Evolutionary conservation across 2,888 invertebrate species (phyloP).

Genomic region (Serrognathus titanus): DNA sequence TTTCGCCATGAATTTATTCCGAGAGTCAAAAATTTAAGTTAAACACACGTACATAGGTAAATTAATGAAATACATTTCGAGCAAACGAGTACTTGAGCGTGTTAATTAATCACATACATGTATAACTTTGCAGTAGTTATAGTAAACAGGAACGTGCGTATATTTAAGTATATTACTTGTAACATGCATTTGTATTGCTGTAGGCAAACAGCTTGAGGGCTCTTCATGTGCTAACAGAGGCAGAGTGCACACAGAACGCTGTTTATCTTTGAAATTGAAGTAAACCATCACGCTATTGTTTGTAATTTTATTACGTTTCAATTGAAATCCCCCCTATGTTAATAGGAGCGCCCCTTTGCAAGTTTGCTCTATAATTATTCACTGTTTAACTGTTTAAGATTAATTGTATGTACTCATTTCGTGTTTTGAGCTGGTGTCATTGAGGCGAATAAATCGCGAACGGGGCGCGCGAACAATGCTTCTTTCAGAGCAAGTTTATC

Average conservation of each 20-base stretch:
- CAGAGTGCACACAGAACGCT: conserved; percentile 16
- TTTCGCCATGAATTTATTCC: no score
- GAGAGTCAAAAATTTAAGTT: no score
- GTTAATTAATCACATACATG: not conserved
- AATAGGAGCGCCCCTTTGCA: no score
- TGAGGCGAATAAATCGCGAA: no score
- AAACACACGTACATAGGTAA: no score
- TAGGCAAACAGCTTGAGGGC: conserved; percentile 4
- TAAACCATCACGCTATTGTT: conserved; percentile 22
- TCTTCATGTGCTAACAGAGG: conserved; percentile 15
- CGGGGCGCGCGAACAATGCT: no score
- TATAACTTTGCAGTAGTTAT: not conserved
- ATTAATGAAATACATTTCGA: no score
- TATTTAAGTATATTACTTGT: not conserved
- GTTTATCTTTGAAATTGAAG: conserved; percentile 27
- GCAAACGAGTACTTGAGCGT: not conserved
- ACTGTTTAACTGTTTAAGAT: no score
- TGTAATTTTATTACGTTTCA: conserved; percentile 9
- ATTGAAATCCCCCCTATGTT: not conserved
- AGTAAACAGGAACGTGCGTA: not conserved
- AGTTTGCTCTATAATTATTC: no score
- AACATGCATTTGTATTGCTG: conserved; percentile 3
- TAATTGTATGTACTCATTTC: no score
- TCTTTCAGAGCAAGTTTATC: no score
- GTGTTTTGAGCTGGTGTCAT: no score